Conservation (phyloP, 2,888 invertebrate species). For the Cerastis rubricosa region DNA sequence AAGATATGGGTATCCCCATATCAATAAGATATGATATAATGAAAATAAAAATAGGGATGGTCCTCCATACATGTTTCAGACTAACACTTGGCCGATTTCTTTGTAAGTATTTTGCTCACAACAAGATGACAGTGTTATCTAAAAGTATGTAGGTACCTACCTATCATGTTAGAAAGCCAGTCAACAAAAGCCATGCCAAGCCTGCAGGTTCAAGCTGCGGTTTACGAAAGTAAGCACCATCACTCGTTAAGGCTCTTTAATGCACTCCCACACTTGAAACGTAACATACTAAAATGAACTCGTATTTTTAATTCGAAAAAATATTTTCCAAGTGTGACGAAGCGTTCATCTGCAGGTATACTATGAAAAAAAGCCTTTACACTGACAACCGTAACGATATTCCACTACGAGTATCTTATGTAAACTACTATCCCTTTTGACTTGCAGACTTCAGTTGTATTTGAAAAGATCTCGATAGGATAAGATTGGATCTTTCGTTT, state of each 20-base stretch:
- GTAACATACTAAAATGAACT: background rate
- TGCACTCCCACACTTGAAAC: background rate
- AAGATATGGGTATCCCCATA: no score
- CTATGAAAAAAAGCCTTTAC: constrained; percentile 14
- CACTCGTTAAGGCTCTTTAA: background rate
- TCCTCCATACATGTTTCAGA: no score
- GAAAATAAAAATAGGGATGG: no score
- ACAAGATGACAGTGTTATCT: background rate
- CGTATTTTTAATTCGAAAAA: background rate
- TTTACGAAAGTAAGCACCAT: background rate
- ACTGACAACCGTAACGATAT: constrained; percentile 10
- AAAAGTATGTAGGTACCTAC: background rate
- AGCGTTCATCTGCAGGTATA: background rate
- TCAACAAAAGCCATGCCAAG: background rate
- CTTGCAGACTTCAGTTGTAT: constrained; percentile 56
- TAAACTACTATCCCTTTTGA: constrained; percentile 41
- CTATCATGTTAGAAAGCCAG: background rate
- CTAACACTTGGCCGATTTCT: background rate
- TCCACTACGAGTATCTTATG: constrained; percentile 38
- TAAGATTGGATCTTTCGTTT: constrained; percentile 67
- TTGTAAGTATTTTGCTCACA: background rate
- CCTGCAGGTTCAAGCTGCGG: background rate
- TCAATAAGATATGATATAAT: no score
- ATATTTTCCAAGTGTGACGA: background rate
- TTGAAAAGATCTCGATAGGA: constrained; percentile 63